Evolutionary conservation across 2,113 vertebrate species (phyloP), one percentile per base, ranked within the genome.

Genomic region (Microcebus murinus): DNA sequence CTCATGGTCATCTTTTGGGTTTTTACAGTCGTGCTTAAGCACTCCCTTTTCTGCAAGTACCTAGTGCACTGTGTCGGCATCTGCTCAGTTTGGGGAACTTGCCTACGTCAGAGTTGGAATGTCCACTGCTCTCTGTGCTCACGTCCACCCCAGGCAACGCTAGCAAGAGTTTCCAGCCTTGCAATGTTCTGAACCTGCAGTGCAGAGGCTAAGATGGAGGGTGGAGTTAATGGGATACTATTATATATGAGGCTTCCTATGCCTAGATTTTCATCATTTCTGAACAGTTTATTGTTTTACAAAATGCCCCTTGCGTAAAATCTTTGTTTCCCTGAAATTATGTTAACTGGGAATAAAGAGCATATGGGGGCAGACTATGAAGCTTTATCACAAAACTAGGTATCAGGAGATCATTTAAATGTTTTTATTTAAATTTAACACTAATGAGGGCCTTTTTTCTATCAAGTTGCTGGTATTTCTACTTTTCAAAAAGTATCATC

Each of bases 201-300:
- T 11, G 14, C 52, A 29, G 45, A 55, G 34, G 57, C 68, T 25
- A 87, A 73, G 27, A 25, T 1, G 13, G 45, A 74, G 14, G 11
- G 6, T 13, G 17, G 0, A 73, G 17, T 55, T 82, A 63, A 15
- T 67, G 10, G 34, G 68, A 93, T 61, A 3, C 4, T 80, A 18
- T 73, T 68, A 52, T 6, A n/a, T 36, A 25, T 17, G 15, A 73
- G 17, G 20, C 2, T 93, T 79, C n/a, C 15, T 91, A 83, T 86
- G 52, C 20, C 45, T 86, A 70, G 13, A 63, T 90, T 90, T 89
- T 70, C 80, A 70, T 87, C 42, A 92, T 50, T 87, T 87, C 31
- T 94, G 50, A 96, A 91, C 31, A 80, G 48, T 68, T 96, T 63
- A 59, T 88, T 61, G 13, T 84, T 52, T 79, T 93, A 50, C 42